Percentiles rank a stretch among this genome's conserved stretches.
Evolutionary conservation across 2,113 vertebrate genomes (phyloP).

Genomic region (Nycticryphes semicollaris): DNA sequence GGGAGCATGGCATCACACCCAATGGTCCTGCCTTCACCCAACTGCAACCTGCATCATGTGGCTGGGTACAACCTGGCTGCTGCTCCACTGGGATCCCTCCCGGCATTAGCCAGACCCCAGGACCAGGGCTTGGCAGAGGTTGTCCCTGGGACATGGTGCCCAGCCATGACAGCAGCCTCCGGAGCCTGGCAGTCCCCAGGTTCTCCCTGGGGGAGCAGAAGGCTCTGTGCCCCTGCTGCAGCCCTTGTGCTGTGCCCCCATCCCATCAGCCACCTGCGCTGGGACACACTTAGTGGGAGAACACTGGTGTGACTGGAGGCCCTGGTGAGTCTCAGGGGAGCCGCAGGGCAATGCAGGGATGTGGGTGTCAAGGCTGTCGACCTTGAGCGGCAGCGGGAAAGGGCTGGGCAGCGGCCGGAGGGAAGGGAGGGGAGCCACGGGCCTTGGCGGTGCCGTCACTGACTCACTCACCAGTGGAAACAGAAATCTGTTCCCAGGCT

Average conservation of each 20-base stretch:
- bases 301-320: accelerated
- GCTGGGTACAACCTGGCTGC: not conserved
- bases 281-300: not conserved
- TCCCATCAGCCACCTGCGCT: accelerated
- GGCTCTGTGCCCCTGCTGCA: not conserved
- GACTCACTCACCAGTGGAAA: conserved; percentile 35
- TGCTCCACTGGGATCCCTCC: accelerated
- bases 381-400: not conserved
- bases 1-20: not conserved
- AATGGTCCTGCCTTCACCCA: accelerated
- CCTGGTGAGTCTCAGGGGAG: accelerated
- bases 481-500: conserved; percentile 1
- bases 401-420: not conserved
- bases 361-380: not conserved
- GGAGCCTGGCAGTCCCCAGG: not conserved
- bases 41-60: not conserved
- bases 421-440: not conserved
- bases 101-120: not conserved
- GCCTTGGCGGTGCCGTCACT: not conserved
- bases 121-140: not conserved
- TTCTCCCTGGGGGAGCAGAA: not conserved
- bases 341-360: accelerated
- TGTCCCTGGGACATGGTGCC: accelerated
- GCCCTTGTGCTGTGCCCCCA: not conserved
- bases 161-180: not conserved